Evolutionary conservation across 2,888 invertebrate species (phyloP).

Genomic region (Patella depressa): DNA sequence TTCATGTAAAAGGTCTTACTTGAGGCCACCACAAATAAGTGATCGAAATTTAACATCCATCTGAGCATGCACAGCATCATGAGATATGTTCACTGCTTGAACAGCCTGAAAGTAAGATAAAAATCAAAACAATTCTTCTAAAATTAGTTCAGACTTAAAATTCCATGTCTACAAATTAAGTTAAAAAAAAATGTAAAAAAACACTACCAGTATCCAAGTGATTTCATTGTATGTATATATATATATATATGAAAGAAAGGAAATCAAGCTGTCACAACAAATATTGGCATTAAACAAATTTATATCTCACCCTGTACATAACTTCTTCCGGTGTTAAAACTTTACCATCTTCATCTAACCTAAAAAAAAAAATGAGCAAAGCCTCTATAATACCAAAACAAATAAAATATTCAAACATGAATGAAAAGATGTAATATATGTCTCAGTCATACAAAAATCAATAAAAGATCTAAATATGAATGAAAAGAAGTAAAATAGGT

Average conservation of each 20-base stretch:
- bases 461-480: not conserved
- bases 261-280: no score
- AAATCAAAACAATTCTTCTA: no score
- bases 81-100: slow-evolving; percentile 94
- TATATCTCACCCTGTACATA: slow-evolving; percentile 75
- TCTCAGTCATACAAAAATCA: not conserved
- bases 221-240: no score
- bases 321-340: slow-evolving; percentile 96
- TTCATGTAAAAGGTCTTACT: slow-evolving; percentile 72
- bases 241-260: no score
- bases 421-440: not conserved
- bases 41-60: slow-evolving; percentile 99
- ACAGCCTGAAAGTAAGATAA: slow-evolving; percentile 84
- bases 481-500: not conserved
- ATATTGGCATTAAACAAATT: no score
- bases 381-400: slow-evolving; percentile 9
- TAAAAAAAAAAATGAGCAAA: slow-evolving; percentile 41
- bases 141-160: no score
- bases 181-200: not conserved
- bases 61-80: slow-evolving; percentile 95
- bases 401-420: not conserved
- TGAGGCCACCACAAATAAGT: slow-evolving; percentile 93
- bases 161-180: not conserved
- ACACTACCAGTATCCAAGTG: not conserved
- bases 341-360: slow-evolving; percentile 97